phyloP scores from a whole-genome alignment of 1,140 invertebrate genomes.

The Temnothorax longispinosus region DNA sequence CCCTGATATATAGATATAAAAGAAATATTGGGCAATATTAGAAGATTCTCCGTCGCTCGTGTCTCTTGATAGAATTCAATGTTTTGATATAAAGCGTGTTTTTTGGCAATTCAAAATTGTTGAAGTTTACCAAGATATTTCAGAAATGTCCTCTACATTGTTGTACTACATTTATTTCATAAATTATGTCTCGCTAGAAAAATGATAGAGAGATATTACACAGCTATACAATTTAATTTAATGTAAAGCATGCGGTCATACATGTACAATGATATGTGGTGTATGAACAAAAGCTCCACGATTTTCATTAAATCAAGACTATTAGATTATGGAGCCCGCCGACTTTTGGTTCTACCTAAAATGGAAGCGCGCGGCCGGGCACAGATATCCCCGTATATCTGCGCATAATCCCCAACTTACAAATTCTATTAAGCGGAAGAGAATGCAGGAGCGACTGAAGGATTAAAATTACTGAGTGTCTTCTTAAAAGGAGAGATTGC shows the following conservation, averaged over 20 bases:
- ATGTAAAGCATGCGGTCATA: background rate
- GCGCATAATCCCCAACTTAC: slow-evolving; percentile 51
- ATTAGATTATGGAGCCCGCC: background rate
- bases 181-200: background rate
- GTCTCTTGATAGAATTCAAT: background rate
- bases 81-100: background rate
- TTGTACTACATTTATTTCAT: background rate
- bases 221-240: slow-evolving; percentile 7
- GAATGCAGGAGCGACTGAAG: slow-evolving; percentile 27
- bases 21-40: background rate
- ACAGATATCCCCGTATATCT: slow-evolving; percentile 39
- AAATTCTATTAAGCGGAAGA: slow-evolving; percentile 53
- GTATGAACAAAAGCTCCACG: background rate
- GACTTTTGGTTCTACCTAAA: slow-evolving; percentile 16
- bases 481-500: slow-evolving; percentile 50
- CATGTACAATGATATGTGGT: background rate
- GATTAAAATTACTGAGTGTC: slow-evolving; percentile 56
- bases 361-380: background rate
- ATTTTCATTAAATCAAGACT: slow-evolving; percentile 42
- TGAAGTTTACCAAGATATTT: background rate
- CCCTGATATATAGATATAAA: background rate
- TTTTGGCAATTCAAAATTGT: background rate
- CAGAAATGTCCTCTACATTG: background rate
- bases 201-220: background rate
- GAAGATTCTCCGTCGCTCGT: background rate